Base-by-base conservation (phyloP, 2,797 vertebrate species). In the Eleutherodactylus coqui region DNA sequence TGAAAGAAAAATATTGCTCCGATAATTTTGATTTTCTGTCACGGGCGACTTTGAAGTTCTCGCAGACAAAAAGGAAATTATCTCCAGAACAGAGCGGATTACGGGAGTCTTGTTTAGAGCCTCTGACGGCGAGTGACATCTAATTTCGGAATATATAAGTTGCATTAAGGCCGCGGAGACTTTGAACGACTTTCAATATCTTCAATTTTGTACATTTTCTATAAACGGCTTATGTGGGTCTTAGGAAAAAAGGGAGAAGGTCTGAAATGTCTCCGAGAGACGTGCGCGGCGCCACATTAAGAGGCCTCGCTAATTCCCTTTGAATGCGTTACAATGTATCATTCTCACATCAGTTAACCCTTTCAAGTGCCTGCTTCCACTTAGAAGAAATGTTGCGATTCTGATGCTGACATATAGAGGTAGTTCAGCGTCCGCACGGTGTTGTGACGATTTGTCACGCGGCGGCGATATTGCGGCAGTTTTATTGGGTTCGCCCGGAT, bases 11-110 rank as follows among this genome's bases (percentile, higher is more conserved):
- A 87, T 87, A 95, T 94, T 95, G 94, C 93, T 92, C 93, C 95
- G 93, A 92, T 94, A 95, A 95, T 95, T 95, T 92, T 95, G 92
- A 95, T 94, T 94, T 93, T 94, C 93, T 95, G 94, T 94, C 93
- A 94, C 58, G 89, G 93, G 83, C 90, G 90, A 90, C 94, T 95
- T 95, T 95, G 94, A 95, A 95, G 94, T 95, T 95, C 93, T 92
- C 93, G 93, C 93, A 94, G 93, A 76, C 85, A 95, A 92, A 94
- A 94, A 93, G 94, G 94, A 93, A 94, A 94, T 93, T 94, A 94
- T 94, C 93, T 93, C 92, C 93, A 93, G 95, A 95, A 94, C 93
- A 94, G 94, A 95, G 89, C 89, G 93, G 94, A 95, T 95, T 95
- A 95, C 91, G 85, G 91, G 90, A 92, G 92, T 91, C 93, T 94